phyloP scores from a whole-genome alignment of 2,888 invertebrate genomes.

The Nebria salina region DNA sequence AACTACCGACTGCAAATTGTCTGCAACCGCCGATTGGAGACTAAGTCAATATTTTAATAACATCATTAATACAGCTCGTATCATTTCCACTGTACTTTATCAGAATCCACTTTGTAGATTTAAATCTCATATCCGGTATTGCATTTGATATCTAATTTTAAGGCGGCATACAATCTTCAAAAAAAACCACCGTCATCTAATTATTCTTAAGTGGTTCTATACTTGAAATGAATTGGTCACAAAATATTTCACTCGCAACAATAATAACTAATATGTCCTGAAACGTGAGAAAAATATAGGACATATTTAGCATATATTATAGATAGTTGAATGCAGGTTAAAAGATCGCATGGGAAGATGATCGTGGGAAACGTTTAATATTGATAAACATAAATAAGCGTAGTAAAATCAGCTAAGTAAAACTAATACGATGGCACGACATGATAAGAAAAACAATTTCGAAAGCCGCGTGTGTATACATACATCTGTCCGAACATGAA shows the following conservation, averaged over 20 bases:
- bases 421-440: conserved; percentile 33
- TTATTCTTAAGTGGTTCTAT: too few species aligned
- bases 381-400: neutral
- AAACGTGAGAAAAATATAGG: neutral
- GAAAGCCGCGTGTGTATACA: neutral
- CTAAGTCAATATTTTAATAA: neutral
- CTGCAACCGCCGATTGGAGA: neutral
- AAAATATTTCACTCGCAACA: too few species aligned
- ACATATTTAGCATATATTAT: neutral
- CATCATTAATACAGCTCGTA: neutral
- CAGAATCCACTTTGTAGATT: neutral
- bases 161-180: neutral
- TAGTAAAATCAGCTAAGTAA: conserved; percentile 13
- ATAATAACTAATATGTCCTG: too few species aligned
- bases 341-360: neutral
- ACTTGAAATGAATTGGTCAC: too few species aligned
- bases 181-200: too few species aligned
- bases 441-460: neutral
- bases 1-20: neutral
- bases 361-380: neutral
- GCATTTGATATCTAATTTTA: neutral
- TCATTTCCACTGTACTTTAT: too few species aligned
- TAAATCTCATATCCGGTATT: neutral
- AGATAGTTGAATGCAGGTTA: neutral
- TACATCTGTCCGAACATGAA: conserved; percentile 9